Base-by-base conservation (phyloP, 2,888 invertebrate genomes). In the Polydrusus cervinus region DNA sequence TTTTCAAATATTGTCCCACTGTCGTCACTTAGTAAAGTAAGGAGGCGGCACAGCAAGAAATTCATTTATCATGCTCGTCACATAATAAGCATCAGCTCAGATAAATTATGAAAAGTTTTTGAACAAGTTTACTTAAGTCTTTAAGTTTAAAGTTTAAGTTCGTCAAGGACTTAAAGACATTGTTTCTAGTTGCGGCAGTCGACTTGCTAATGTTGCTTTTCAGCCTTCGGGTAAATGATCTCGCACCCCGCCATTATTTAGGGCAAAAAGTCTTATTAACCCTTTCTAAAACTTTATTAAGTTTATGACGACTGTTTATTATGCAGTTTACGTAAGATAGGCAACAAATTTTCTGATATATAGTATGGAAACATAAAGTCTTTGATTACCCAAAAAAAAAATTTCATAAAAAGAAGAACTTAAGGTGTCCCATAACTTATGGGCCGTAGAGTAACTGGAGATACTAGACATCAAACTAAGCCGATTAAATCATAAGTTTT, bases 51-150 rank as follows among this genome's bases (percentile, higher is more conserved):
- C 38, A 60, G 57, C 45, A 18, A 10, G 6, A 68, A 57, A 57
- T 57, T 57, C 45, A 68, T 68, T 57, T 68, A 57, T 68, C 57
- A 43, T 55, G 20, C 68, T 68, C 57, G 45, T 68, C 43, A 68
- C 57, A 68, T 68, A 68, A 68, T 68, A 57, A 68, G 55, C 43
- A 68, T 55, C 57, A 45, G 68, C 57, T 57, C 43, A 57, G 68
- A 68, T 57, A 68, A 57, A 68, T 68, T 68, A 60, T 18, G 57
- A 34, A 60, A 60, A 60, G 57, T 60, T 60, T 60, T 60, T 38
- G 57, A 60, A 60, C 57, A 11, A 60, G 57, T 60, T 60, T 16
- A 38, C 38, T 60, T 38, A 60, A 60, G 57, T 38, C 38, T 60
- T 38, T 16, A 10, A 60, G 38, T 60, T 38, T 60, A 38, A 60